Evolutionary conservation across 2,888 invertebrate species (phyloP), one percentile per base, ranked within the genome.

Genomic region (Drosophila parthenogenetica): DNA sequence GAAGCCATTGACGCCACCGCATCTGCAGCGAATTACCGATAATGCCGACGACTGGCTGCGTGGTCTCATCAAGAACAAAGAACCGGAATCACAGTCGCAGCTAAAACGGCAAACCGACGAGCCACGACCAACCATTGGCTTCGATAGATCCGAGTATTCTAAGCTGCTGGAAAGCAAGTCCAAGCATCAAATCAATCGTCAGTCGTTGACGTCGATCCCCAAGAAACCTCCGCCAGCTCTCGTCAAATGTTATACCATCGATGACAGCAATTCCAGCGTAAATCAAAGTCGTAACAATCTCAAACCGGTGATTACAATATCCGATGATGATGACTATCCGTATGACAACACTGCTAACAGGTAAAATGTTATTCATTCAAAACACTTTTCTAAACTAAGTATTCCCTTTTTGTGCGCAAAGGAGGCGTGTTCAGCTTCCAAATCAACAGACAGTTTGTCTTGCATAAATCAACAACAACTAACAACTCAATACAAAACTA

Each of bases 81-180:
- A 29, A 29, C 29, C 29, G 8, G 29, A 29, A 8, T 29, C 29
- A 29, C 29, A 29, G 29, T 29, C 29, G 29, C 29, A 29, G 29
- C 8, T 8, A 8, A 29, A 8, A 8, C 1, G 8, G 8, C 29
- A 29, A 29, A 29, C 29, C 29, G 29, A n/a, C 29, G 7, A 13
- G 3, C 16, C 5, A n/a, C 5, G 11, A 3, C 3, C 13, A 35
- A 35, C 29, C 11, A 17, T n/a, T 2, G 45, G n/a, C 4, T 29
- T 16, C 4, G 70, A 70, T 17, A 68, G 55, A 0, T 13, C 13
- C 0, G 45, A 80, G 5, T 81, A 77, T 46, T 68, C 65, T 40
- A 69, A 60, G 32, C 40, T 87, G 5, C 29, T 81, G 5, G 57
- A 29, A 0, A 46, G 25, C 2, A 58, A 66, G 7, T 43, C 53